A percentile compares a stretch with the other conserved stretches of the same genome.
These are phyloP conservation scores for Chloroceryle amazona DNA, from an alignment of 2,797 vertebrate genomes.

Conservation along the genomic window DNA sequence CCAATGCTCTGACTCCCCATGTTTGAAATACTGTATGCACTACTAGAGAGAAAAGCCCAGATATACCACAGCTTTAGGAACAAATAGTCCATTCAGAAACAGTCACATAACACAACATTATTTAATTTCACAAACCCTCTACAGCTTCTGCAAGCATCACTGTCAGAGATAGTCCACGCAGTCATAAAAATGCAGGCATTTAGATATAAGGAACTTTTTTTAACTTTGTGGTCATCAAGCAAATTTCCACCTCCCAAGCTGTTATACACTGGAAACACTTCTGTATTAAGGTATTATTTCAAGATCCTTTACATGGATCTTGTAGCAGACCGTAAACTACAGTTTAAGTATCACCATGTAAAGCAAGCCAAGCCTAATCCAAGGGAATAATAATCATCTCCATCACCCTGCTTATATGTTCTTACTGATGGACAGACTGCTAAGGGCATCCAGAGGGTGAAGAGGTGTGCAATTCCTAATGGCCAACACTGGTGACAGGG, in stretches of 20 bases:
- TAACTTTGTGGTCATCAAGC: not conserved
- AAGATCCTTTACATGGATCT: not conserved
- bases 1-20: not conserved
- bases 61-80: not conserved
- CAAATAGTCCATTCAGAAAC: not conserved
- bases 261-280: not conserved
- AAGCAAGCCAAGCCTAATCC: not conserved
- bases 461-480: not conserved
- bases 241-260: not conserved
- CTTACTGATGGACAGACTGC: not conserved
- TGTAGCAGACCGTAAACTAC: not conserved
- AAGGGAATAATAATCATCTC: not conserved
- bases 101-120: not conserved
- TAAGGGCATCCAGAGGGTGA: not conserved
- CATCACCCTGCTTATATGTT: not conserved
- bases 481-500: not conserved
- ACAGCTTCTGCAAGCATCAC: not conserved
- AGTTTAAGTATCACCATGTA: not conserved
- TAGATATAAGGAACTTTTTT: not conserved
- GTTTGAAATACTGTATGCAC: not conserved
- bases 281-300: not conserved
- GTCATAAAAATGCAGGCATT: not conserved
- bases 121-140: not conserved
- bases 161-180: not conserved
- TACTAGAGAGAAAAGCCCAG: not conserved